Evolutionary conservation across 1,140 invertebrate genomes (phyloP), one percentile per base, ranked within the genome.

Genomic region (Neodiprion pinetum): DNA sequence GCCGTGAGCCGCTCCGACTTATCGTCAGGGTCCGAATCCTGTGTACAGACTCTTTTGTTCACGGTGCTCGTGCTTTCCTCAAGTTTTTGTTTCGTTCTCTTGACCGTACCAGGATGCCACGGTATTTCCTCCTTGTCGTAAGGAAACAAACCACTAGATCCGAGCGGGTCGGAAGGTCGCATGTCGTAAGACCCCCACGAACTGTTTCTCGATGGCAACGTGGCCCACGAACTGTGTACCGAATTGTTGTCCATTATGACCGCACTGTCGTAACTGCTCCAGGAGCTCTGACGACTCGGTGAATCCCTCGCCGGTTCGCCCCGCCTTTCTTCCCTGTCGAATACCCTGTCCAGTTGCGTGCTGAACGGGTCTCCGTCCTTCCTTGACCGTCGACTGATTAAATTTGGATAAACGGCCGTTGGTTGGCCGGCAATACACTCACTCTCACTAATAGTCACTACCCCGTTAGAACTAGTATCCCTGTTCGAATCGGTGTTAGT

Each of bases 191-290:
- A 94, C 2, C 93, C 93, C 91, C 93, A 94, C 4, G 93, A 94
- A 83, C 93, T 94, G 75, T 94, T 94, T 48, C 93, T 87, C 17
- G 93, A 92, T 1, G 93, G 92, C 53, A 92, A 76, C 3, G 90
- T 91, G 70, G 95, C 94, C 94, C 94, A 96, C 40, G 95, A 96
- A 78, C 94, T 94, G 83, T 96, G 94, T 28, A 95, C 90, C n/a
- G 94, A 95, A 73, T 89, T 90, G 75, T 89, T 90, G 49, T 90
- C 89, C 65, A 93, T 86, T 11, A 93, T 92, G 9, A 94, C 92
- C 14, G 93, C 93, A 82, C 93, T 94, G 84, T 95, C 93, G 85
- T 93, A 94, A 23, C 94, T 95, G 81, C 93, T 94, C 93, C 94
- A 95, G 4, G 94, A 95, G 84, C 92, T 94, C 81, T 95, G 94